Conservation (phyloP, 1,140 invertebrate species). For the Trichonephila clavata region DNA sequence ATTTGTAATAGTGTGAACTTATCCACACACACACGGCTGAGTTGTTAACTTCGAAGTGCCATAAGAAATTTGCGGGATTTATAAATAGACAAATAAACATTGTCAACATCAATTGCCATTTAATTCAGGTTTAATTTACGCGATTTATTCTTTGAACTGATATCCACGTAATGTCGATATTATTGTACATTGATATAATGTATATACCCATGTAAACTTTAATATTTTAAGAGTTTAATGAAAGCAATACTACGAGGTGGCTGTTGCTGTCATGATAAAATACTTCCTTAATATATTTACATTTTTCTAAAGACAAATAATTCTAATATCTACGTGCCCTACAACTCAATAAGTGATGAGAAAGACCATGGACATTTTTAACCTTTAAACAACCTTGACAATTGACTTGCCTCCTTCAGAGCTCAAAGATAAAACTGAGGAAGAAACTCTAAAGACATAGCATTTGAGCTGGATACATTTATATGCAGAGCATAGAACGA, state of each 20-base stretch:
- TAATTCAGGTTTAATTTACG: too few relatives aligned
- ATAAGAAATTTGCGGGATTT: too few relatives aligned
- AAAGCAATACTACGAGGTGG: background rate
- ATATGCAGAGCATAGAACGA: conserved; percentile 26
- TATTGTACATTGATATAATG: too few relatives aligned
- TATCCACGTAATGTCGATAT: too few relatives aligned
- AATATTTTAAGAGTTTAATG: background rate
- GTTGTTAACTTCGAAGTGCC: too few relatives aligned
- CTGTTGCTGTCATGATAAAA: background rate
- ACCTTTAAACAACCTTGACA: conserved; percentile 43
- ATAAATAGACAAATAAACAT: too few relatives aligned
- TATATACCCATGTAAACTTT: background rate
- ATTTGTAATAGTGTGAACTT: too few relatives aligned
- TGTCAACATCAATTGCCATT: too few relatives aligned
- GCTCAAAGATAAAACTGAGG: background rate
- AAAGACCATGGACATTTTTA: background rate
- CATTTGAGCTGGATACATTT: background rate
- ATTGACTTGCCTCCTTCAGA: background rate
- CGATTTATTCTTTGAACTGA: too few relatives aligned
- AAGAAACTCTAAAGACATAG: background rate
- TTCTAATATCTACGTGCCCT: background rate
- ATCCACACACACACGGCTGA: too few relatives aligned
- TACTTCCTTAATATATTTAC: background rate
- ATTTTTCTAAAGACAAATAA: background rate
- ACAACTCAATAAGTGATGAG: background rate